Evolutionary conservation across 2,113 vertebrate species (phyloP), one percentile per base, ranked within the genome.

Genomic region (Nothocercus nigrocapillus): DNA sequence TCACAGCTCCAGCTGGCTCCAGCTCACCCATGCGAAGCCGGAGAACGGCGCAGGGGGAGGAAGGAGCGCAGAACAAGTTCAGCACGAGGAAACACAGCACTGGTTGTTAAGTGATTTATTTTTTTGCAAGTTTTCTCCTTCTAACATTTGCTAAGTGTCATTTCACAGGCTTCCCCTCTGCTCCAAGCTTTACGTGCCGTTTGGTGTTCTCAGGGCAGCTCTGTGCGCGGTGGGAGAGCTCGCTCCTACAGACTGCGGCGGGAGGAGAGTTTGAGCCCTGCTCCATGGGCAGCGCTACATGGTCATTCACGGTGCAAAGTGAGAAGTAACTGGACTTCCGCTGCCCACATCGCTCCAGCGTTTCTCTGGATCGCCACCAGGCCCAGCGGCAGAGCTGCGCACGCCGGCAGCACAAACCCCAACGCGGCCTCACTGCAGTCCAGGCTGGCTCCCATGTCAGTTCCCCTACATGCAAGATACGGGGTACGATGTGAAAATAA

Each of bases 241-340:
- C 49, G 22, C 11, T 49, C 49, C 49, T 49, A 22, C 49, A 49
- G 21, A 22, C 47, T 9, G 10, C 21, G 47, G 4, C 21, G 20
- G 20, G 47, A 47, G 45, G 20, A 22, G 7, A 49, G 21, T 49
- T 22, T 49, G 47, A 24, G 49, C 49, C 10, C 49, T 11, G 49
- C 49, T 22, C 49, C 22, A 21, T 49, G 21, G 21, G 11, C 21
- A 62, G 34, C 6, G 16, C 36, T 64, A 15, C 9, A 20, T 0
- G 0, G 14, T 44, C 51, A 76, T 40, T 42, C 45, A 45, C 2
- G 14, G 13, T 0, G 1, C 19, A 30, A 72, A 89, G 20, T 19
- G 34, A 81, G 66, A 69, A 36, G n/a, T n/a, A 79, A 45, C 6
- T 25, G 42, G 17, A 36, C 8, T 14, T 6, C 38, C 9, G 34